Conservation (phyloP, 2,113 vertebrate species). For the Platichthys stellatus region DNA sequence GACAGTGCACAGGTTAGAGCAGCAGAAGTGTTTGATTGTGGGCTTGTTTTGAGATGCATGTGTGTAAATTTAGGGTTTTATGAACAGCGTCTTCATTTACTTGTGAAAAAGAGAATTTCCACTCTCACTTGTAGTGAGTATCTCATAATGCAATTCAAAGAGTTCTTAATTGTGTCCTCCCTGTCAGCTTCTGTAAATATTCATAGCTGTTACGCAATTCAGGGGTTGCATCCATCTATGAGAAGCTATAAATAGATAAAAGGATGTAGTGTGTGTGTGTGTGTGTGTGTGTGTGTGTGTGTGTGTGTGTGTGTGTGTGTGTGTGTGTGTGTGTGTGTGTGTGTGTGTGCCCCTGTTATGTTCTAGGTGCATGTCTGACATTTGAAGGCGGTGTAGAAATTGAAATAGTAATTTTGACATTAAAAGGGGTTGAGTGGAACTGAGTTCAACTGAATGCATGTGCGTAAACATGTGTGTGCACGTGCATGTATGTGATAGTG, state of each 20-base stretch:
- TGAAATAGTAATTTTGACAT: neutral
- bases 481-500: neutral
- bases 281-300: neutral
- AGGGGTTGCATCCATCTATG: neutral
- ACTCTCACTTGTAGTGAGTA: neutral
- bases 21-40: neutral
- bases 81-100: neutral
- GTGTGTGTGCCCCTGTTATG: constrained; percentile 1
- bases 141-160: neutral
- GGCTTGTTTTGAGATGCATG: neutral
- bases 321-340: neutral
- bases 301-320: neutral
- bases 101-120: neutral
- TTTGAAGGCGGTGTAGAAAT: constrained; percentile 16
- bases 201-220: neutral
- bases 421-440: neutral
- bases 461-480: no score
- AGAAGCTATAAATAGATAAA: neutral
- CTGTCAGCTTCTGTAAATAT: no score
- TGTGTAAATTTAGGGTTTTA: neutral
- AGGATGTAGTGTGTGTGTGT: neutral
- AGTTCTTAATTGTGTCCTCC: neutral
- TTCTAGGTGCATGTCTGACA: neutral
- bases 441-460: neutral
- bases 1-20: neutral